Conservation (phyloP, 2,888 invertebrate genomes). For the Cryptosula pallasiana region DNA sequence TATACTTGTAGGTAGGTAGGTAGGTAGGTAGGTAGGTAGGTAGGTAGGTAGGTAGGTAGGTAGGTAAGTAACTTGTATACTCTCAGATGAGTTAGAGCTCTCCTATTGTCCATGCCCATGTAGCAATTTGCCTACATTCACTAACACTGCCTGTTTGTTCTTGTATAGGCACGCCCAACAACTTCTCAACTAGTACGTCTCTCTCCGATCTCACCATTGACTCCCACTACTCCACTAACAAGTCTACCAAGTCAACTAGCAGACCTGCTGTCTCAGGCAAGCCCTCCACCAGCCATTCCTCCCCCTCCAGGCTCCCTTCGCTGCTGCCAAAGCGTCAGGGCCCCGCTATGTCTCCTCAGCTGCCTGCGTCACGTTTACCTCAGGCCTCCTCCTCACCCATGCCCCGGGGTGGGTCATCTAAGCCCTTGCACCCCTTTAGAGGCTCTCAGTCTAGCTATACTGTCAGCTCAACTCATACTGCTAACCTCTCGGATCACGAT, state of each 20-base stretch:
- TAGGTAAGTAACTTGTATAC: too few relatives aligned
- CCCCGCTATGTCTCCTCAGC: neutral
- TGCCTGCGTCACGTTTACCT: neutral
- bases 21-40: too few relatives aligned
- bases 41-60: too few relatives aligned
- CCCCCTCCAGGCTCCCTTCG: neutral
- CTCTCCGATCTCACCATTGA: conserved; percentile 70
- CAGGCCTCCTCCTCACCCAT: conserved; percentile 8
- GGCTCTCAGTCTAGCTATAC: neutral
- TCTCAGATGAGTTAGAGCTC: too few relatives aligned
- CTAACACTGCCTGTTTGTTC: neutral
- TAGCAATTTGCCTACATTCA: too few relatives aligned
- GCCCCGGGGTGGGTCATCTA: neutral
- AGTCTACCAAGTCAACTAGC: neutral
- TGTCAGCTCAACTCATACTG: neutral
- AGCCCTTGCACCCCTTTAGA: neutral
- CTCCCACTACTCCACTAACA: conserved; percentile 12
- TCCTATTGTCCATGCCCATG: too few relatives aligned
- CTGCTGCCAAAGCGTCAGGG: conserved; percentile 11
- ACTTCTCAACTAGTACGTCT: conserved; percentile 78
- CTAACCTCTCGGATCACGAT: neutral
- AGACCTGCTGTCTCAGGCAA: neutral
- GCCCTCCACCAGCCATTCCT: neutral
- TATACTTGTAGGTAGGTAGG: too few relatives aligned
- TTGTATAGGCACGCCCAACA: conserved; percentile 68